A percentile compares a stretch with the other conserved stretches of the same genome.
Conservation (phyloP, 1,140 invertebrate species). For the Reticulitermes speratus region DNA sequence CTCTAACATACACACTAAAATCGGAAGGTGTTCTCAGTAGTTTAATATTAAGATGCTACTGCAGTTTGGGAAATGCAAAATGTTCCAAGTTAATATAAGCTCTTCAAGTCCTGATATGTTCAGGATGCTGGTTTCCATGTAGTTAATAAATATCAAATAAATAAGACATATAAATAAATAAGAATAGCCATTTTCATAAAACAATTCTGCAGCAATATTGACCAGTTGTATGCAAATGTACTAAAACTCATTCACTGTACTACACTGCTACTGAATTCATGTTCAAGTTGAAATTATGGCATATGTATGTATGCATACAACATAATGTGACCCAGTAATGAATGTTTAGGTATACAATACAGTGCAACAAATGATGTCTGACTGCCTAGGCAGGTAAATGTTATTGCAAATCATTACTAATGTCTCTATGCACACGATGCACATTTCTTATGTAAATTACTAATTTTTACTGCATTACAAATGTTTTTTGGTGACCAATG, state of each 20-base stretch:
- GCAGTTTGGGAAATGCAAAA: conserved; percentile 20
- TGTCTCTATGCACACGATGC: background rate
- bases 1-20: conserved; percentile 24
- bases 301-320: conserved; percentile 6
- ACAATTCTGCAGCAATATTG: conserved; percentile 2
- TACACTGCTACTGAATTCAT: background rate
- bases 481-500: background rate
- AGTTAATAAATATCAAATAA: conserved; percentile 26
- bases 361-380: background rate
- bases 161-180: conserved; percentile 31
- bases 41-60: background rate
- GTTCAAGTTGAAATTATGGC: background rate
- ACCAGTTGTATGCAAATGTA: background rate
- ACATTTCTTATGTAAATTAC: background rate
- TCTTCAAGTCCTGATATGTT: conserved; percentile 29
- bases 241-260: background rate
- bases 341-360: background rate
- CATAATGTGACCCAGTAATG: background rate
- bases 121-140: conserved; percentile 25
- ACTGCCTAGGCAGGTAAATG: background rate
- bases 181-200: background rate
- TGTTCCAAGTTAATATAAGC: conserved; percentile 25
- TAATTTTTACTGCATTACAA: background rate
- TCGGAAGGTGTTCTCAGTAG: background rate
- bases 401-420: conserved; percentile 15